Evolutionary conservation across 2,888 invertebrate species (phyloP).

Genomic region (Orgyia antiqua): DNA sequence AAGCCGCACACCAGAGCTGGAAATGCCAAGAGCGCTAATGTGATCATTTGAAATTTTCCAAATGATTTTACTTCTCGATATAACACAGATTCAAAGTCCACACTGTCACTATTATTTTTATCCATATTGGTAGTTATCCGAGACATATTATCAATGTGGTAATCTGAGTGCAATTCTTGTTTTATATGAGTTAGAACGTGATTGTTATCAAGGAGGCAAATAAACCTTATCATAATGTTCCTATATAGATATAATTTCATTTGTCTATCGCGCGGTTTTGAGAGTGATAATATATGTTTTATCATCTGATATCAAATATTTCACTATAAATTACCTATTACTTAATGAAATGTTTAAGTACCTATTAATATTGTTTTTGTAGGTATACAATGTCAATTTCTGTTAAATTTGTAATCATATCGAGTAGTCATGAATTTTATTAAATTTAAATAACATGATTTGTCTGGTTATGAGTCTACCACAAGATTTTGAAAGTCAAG

Average conservation of each 20-base stretch:
- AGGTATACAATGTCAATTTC: no score
- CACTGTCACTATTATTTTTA: constrained; percentile 30
- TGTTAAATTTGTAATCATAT: no score
- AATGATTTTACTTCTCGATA: constrained; percentile 55
- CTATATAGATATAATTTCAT: constrained; percentile 7
- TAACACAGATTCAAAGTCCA: constrained; percentile 51
- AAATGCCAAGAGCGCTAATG: constrained; percentile 43
- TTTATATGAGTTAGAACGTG: constrained; percentile 27
- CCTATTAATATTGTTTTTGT: no score
- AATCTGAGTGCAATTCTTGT: constrained; percentile 23
- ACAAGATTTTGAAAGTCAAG: no score
- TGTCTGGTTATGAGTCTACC: no score
- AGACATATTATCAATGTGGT: constrained; percentile 19
- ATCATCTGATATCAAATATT: no score
- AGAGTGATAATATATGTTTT: no score
- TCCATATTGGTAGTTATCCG: constrained; percentile 27
- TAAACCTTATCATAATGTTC: constrained; percentile 24
- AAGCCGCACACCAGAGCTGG: constrained; percentile 53
- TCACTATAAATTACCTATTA: no score
- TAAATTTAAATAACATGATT: no score
- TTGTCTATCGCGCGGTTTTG: constrained; percentile 1
- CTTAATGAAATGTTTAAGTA: no score
- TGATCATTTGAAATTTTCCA: constrained; percentile 56
- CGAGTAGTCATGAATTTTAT: no score
- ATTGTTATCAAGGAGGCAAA: constrained; percentile 23